Conservation (phyloP, 2,113 vertebrate genomes). For the Cyprinodon variegatus region DNA sequence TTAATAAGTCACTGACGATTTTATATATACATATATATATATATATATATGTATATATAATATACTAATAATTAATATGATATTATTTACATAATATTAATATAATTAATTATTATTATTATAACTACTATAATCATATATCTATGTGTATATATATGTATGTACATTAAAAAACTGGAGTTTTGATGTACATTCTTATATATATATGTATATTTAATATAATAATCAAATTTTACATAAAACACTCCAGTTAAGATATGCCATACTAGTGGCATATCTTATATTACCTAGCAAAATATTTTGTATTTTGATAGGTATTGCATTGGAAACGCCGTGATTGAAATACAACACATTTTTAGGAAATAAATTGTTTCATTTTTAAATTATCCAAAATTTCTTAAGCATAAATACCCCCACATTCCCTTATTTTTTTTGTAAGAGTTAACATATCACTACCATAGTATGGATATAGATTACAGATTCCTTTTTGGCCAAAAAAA, state of each 20-base stretch:
- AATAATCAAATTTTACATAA: neutral
- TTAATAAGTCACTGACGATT: neutral
- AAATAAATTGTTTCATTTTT: neutral
- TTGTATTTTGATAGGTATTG: neutral
- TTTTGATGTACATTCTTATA: too few species aligned
- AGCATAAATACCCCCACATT: neutral
- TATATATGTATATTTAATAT: too few species aligned
- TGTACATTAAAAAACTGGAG: too few species aligned
- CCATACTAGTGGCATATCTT: too few species aligned
- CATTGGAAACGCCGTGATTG: neutral
- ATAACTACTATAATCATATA: too few species aligned
- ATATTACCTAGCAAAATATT: neutral
- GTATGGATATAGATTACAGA: neutral
- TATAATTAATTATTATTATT: too few species aligned
- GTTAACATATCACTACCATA: neutral
- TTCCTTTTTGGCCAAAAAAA: neutral
- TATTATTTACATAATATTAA: too few species aligned
- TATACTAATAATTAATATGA: too few species aligned
- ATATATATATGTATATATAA: too few species aligned
- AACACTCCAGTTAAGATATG: neutral
- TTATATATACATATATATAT: too few species aligned
- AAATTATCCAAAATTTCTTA: neutral
- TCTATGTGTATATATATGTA: too few species aligned
- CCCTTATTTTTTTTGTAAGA: neutral
- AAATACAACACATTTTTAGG: neutral